Conservation (phyloP, 1,140 invertebrate genomes). For the Lucilia sericata region DNA sequence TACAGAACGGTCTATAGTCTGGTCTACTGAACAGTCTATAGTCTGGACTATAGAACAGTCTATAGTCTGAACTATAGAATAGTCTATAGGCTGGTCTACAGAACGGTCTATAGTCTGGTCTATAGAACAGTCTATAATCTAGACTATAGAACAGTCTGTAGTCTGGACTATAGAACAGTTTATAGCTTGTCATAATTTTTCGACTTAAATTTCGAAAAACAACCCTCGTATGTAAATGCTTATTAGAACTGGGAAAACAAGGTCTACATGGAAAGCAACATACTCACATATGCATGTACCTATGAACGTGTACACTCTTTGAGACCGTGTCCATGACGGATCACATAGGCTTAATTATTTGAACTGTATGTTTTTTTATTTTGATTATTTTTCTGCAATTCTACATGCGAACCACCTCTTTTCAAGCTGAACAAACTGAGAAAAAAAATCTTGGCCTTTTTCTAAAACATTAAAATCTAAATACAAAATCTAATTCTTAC, state of each 20-base stretch:
- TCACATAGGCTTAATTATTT: conserved; percentile 21
- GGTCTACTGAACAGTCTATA: no score
- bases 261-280: neutral
- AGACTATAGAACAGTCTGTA: no score
- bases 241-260: neutral
- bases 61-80: no score
- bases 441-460: conserved; percentile 21
- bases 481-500: neutral
- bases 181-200: no score
- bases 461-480: neutral
- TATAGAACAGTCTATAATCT: no score
- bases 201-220: neutral
- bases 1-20: no score
- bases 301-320: neutral
- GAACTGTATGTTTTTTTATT: neutral
- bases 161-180: no score
- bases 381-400: neutral
- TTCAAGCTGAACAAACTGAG: neutral
- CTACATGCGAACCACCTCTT: neutral
- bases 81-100: no score
- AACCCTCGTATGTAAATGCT: neutral
- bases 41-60: no score
- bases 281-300: neutral
- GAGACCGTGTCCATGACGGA: conserved; percentile 9
- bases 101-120: no score